Conservation (phyloP, 2,113 vertebrate species). For the Paedocypris sp. region DNA sequence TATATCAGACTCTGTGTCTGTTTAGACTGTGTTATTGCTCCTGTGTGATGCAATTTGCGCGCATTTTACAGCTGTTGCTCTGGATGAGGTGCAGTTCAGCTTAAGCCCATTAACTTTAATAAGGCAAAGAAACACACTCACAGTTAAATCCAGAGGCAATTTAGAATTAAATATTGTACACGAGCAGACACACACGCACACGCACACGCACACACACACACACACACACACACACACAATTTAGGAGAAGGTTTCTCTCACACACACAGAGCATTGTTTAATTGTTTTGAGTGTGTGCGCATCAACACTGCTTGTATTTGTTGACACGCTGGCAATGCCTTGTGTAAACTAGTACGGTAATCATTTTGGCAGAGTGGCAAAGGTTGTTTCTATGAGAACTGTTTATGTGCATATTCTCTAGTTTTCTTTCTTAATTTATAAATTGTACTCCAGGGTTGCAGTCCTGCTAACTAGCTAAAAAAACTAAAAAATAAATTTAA, state of each 20-base stretch:
- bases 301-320: constrained; percentile 38
- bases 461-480: too few relatives aligned
- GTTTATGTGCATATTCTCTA: too few relatives aligned
- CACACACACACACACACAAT: too few relatives aligned
- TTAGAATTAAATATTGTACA: not conserved
- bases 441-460: too few relatives aligned
- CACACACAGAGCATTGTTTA: too few relatives aligned
- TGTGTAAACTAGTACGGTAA: constrained; percentile 7
- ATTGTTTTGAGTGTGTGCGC: constrained; percentile 20
- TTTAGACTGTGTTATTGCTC: constrained; percentile 13
- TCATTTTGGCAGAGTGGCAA: constrained; percentile 12
- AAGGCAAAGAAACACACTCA: constrained; percentile 4
- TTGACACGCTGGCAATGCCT: constrained; percentile 25
- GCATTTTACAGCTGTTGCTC: constrained; percentile 21
- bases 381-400: too few relatives aligned
- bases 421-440: too few relatives aligned
- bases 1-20: constrained; percentile 7
- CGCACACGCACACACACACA: not conserved
- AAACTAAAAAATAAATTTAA: too few relatives aligned
- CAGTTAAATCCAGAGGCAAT: constrained; percentile 1
- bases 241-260: too few relatives aligned
- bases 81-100: constrained; percentile 18
- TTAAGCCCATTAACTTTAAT: constrained; percentile 29
- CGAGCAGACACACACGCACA: not conserved
- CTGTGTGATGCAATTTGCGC: constrained; percentile 25